phyloP scores from a whole-genome alignment of 2,888 invertebrate genomes.

The Idaea straminata region DNA sequence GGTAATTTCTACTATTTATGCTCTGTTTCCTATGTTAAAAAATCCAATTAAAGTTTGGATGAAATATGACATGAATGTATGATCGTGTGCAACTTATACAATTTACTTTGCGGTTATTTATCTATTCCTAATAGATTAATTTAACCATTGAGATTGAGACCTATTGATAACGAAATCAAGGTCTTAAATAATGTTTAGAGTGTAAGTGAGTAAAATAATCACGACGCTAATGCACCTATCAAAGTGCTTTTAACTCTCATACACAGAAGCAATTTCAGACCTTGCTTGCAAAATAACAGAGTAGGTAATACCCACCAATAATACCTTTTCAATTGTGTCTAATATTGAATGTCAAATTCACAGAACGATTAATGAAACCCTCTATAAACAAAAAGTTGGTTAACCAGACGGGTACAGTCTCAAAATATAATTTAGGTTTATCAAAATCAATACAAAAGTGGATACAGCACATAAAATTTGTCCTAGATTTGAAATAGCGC shows the following conservation, averaged over 20 bases:
- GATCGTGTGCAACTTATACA: not conserved
- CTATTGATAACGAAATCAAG: conserved; percentile 25
- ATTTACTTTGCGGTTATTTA: not conserved
- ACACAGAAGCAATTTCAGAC: not conserved
- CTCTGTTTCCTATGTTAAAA: not conserved
- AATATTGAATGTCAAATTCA: too few species aligned
- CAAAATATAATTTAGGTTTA: conserved; percentile 4
- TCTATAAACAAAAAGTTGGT: not conserved
- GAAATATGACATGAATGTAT: not conserved
- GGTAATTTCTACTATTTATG: not conserved
- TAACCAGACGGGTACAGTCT: not conserved
- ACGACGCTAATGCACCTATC: not conserved
- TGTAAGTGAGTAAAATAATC: not conserved
- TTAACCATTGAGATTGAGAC: conserved; percentile 3
- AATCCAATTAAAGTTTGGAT: not conserved
- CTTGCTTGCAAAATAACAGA: not conserved
- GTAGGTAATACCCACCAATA: not conserved
- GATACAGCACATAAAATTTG: conserved; percentile 30
- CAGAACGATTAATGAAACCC: not conserved
- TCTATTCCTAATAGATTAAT: conserved; percentile 2
- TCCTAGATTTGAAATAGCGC: conserved; percentile 47
- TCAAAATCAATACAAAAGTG: conserved; percentile 15
- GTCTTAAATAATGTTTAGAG: not conserved
- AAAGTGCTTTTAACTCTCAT: not conserved
- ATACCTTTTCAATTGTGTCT: not conserved